Base-by-base conservation (phyloP, 2,113 vertebrate genomes). In the Hepsetus odoe region DNA sequence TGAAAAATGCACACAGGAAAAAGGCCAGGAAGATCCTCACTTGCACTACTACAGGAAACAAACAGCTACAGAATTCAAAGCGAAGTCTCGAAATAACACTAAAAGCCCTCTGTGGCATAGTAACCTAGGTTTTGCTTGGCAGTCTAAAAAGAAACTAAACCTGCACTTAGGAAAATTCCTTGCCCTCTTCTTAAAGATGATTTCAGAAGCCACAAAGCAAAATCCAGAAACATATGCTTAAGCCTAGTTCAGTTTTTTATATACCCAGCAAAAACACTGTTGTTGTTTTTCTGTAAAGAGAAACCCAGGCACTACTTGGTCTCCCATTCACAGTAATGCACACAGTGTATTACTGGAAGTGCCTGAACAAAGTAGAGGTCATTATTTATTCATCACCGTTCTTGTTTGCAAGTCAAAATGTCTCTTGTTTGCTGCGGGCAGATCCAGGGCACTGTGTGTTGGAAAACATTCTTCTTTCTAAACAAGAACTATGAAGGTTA, bases 301-400 rank as follows among this genome's bases (percentile, higher is more conserved):
- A 10, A 14, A n/a, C 24, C 20, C 8, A 20, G 32, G 5, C 61
- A 33, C 74, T 24, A 20, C 33, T 14, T 70, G 32, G 58, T 35
- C 49, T 80, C 74, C 76, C 42, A 11, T 8, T 55, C 66, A 44
- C 33, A 13, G 4, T 24, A n/a, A 24, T 1, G 28, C 20, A 26
- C 24, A 62, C n/a, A n/a, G n/a, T n/a, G 7, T 64, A 14, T 64
- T 64, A 33, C 61, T 73, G 81, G 83, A 83, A 74, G 83, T 18
- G 0, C 26, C 24, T 26, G 22, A 56, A 22, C 40, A 55, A 79
- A 65, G 68, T 22, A 77, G 85, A 81, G 72, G 59, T 4, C 67
- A 82, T 90, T 85, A 88, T 90, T 86, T 87, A 91, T 92, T 91
- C 90, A 89, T 90, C 80, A 76, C 74, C 68, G 65, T 76, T 83